Conservation (phyloP, 2,888 invertebrate species). For the Epiblema foenella region DNA sequence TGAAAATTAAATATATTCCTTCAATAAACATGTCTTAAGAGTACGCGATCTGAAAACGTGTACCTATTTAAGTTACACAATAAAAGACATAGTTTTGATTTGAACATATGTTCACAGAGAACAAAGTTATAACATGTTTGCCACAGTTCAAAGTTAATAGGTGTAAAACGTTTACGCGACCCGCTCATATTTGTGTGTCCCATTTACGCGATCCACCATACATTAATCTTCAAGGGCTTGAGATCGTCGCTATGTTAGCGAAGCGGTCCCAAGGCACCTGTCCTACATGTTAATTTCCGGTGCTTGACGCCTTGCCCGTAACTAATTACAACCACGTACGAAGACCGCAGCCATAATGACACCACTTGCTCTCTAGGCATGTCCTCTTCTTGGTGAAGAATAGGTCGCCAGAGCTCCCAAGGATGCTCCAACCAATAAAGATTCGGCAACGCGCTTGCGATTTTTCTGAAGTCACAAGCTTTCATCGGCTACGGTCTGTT, state of each 20-base stretch:
- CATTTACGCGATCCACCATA: too few relatives aligned
- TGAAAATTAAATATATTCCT: neutral
- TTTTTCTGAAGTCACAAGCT: too few relatives aligned
- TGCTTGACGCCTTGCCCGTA: conserved; percentile 62
- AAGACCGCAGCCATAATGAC: conserved; percentile 10
- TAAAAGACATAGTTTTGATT: neutral
- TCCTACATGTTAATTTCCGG: conserved; percentile 77
- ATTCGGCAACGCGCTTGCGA: too few relatives aligned
- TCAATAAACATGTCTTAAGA: neutral
- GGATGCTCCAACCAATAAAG: too few relatives aligned
- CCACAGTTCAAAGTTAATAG: neutral
- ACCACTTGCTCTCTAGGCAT: too few relatives aligned
- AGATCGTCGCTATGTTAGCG: neutral
- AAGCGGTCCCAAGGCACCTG: conserved; percentile 61
- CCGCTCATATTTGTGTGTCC: conserved; percentile 2
- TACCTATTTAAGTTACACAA: too few relatives aligned
- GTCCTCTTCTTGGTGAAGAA: too few relatives aligned
- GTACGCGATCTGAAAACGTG: neutral
- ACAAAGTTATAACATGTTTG: neutral
- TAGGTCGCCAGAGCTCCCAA: too few relatives aligned
- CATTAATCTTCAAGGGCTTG: conserved; percentile 11
- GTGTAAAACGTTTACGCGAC: neutral
- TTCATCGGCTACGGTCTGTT: too few relatives aligned
- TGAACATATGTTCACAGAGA: neutral
- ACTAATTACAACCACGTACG: conserved; percentile 63